Evolutionary conservation across 2,888 invertebrate genomes (phyloP).

Genomic region (Stomorhina lunata): DNA sequence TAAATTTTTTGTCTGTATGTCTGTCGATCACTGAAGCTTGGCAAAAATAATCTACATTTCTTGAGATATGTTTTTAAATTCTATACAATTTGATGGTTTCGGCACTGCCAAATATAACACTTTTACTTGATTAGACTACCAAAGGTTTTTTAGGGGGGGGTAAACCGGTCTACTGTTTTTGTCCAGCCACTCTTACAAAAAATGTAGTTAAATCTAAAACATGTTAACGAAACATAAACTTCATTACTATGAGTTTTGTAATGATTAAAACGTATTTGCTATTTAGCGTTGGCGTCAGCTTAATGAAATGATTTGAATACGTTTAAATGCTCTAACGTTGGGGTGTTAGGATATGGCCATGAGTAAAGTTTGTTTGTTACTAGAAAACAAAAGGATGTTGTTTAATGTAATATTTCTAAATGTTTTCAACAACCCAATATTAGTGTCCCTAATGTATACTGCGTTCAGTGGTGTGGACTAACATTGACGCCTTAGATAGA

Average conservation of each 20-base stretch:
- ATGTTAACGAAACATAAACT: slow-evolving; percentile 48
- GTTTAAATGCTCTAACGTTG: slow-evolving; percentile 34
- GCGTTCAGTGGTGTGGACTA: neutral
- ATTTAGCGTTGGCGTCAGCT: slow-evolving; percentile 44
- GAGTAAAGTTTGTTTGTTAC: neutral
- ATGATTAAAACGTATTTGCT: slow-evolving; percentile 42
- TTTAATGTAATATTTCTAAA: slow-evolving; percentile 19
- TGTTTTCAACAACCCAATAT: neutral
- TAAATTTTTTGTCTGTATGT: too few relatives aligned
- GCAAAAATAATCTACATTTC: too few relatives aligned
- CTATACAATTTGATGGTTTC: too few relatives aligned
- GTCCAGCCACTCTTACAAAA: neutral
- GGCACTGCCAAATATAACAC: too few relatives aligned
- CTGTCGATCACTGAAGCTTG: too few relatives aligned
- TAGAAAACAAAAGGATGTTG: neutral
- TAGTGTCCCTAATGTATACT: neutral
- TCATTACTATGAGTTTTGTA: slow-evolving; percentile 20
- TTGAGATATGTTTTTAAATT: too few relatives aligned
- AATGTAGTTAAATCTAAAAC: slow-evolving; percentile 23
- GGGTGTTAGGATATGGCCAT: neutral
- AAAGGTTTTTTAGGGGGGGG: too few relatives aligned
- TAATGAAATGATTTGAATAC: slow-evolving; percentile 45
- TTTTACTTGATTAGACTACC: too few relatives aligned
- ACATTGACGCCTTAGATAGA: neutral
- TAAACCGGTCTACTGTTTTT: too few relatives aligned